Base-by-base conservation (phyloP, 2,888 invertebrate species). In the Chrysopilus asiliformis region DNA sequence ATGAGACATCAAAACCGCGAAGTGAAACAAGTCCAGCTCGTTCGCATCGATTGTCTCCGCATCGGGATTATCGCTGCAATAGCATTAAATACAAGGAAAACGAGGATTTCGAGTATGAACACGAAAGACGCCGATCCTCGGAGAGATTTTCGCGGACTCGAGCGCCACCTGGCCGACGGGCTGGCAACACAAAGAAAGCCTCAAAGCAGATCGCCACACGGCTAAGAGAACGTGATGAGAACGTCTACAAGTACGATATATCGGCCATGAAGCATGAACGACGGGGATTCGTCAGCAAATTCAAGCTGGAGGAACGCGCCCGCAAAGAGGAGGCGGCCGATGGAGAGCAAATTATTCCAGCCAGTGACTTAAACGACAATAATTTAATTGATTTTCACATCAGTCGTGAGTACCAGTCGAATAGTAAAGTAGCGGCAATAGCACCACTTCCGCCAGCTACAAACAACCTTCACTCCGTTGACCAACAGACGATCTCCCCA, bases 61-160 rank as follows among this genome's bases (percentile, higher is more conserved):
- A 55, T 42, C 48, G 60, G 27, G 47, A 56, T 32, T 45, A 48
- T 25, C 58, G 61, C 33, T 64, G 65, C 42, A 70, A 71, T 44
- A 64, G 64, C 46, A 71, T 71, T 47, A 67, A 69, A 27, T 26
- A 26, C 14, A 34, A 36, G 22, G 36, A 40, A 13, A 36, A 34
- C 44, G 59, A 62, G 34, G 68, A 68, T 38, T 68, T 68, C 45
- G 74, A 75, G 38, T 67, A 68, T 48, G 76, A 77, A 49, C 70
- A 74, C 38, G 77, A 78, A 49, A 65, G 68, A 35, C 58, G 76
- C 9, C 65, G 77, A 44, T 72, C 70, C 45, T 71, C 69, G 48
- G 77, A 78, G 52, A 64, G 76, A 34, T 72, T 79, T 56, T 68
- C 77, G 46, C 66, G 74, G 43, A 68, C 74, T 3, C 61, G 74